Evolutionary conservation across 2,113 vertebrate species (phyloP), one percentile per base, ranked within the genome.

Genomic region (Tichodroma muraria): DNA sequence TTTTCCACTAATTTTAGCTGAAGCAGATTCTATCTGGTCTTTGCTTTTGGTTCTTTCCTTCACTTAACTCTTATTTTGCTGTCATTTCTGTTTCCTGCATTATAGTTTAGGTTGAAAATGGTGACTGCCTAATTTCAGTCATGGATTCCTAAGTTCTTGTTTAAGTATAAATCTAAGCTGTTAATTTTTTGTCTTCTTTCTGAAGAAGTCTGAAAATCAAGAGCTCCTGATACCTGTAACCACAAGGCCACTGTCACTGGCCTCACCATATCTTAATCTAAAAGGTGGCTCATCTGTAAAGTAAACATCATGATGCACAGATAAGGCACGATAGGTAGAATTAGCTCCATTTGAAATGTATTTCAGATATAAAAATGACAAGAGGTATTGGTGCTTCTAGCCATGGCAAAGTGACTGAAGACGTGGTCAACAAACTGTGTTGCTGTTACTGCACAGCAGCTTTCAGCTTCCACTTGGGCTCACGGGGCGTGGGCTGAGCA

Each of bases 401-500:
- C 52, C 59, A 38, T 3, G 30, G 54, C 17, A 47, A 23, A 21
- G 37, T 17, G 50, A 44, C 59, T 61, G 68, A 42, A 66, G 45
- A 20, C 30, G 3, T 1, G 35, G 33, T 44, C 52, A 90, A 6
- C 54, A 64, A 53, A 56, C 38, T 11, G 8, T 8, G 11, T 12
- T 30, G 6, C 42, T 42, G 49, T 27, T 23, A 3, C 40, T 50
- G 64, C 89, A 25, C 23, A 52, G 68, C 63, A 57, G 72, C 50
- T 85, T 70, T 44, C 65, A 70, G 31, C 60, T 69, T 68, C 28
- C 70, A 25, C 72, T 71, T 31, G 53, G 28, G n/a, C 76, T 88
- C 33, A 1, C 0, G 4, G 64, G 47, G 25, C 2, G 0, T 15
- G 37, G 23, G 35, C 28, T 75, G 70, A 45, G 49, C 57, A 72